These are phyloP conservation scores for Ostrea edulis DNA, from an alignment of 1,140 invertebrate species.

Conservation along the genomic window DNA sequence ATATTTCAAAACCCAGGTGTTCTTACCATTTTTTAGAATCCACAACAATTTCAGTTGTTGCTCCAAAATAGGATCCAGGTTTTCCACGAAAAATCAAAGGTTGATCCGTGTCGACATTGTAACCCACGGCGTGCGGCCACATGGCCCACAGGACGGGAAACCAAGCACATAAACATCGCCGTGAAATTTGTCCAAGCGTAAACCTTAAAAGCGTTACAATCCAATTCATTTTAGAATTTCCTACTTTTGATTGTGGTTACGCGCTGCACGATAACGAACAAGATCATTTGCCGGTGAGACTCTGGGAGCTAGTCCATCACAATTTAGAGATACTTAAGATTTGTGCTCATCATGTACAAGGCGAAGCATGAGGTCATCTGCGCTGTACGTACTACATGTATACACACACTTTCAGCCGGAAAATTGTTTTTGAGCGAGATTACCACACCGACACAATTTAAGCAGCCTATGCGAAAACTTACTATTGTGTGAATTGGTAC, in stretches of 20 bases:
- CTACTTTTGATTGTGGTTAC: not conserved
- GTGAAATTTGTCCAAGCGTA: not conserved
- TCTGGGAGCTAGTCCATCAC: not conserved
- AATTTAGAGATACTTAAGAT: too few relatives aligned
- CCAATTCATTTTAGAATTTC: not conserved
- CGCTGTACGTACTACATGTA: not conserved
- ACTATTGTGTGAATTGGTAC: too few relatives aligned
- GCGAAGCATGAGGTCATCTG: not conserved
- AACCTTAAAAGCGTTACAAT: not conserved
- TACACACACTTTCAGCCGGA: not conserved
- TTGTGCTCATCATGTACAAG: too few relatives aligned
- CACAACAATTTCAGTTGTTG: not conserved
- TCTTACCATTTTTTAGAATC: conserved; percentile 18
- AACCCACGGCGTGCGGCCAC: not conserved
- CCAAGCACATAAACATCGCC: not conserved
- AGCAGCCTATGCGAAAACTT: not conserved
- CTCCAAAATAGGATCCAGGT: not conserved
- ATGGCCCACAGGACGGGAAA: not conserved
- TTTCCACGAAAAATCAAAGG: not conserved
- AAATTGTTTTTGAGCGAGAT: conserved; percentile 2
- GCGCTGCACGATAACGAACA: not conserved
- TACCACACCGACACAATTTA: not conserved
- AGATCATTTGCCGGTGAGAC: not conserved
- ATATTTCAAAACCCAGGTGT: too few relatives aligned
- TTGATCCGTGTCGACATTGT: not conserved